Evolutionary conservation across 2,888 invertebrate species (phyloP).

Genomic region (Chrysina gloriosa): DNA sequence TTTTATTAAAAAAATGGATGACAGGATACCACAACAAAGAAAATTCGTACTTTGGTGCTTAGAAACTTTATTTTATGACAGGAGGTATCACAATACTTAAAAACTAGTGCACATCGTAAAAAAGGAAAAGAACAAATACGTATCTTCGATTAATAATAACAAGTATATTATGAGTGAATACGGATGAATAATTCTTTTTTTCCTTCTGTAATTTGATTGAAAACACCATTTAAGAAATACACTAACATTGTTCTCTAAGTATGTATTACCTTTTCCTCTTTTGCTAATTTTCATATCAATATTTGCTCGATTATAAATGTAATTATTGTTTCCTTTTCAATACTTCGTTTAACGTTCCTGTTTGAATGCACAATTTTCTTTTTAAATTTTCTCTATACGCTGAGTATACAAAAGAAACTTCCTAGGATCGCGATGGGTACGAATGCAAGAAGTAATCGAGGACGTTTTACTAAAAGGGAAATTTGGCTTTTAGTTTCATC

Average conservation of each 20-base stretch:
- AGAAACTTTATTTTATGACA: constrained; percentile 35
- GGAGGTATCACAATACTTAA: constrained; percentile 37
- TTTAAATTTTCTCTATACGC: not conserved
- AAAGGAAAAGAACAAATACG: constrained; percentile 29
- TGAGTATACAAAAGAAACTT: constrained; percentile 6
- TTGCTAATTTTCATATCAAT: not conserved
- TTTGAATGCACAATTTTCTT: not conserved
- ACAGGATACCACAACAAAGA: not conserved
- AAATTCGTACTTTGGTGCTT: constrained; percentile 21
- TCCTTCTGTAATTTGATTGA: not conserved
- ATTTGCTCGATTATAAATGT: constrained; percentile 10
- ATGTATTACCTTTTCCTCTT: constrained; percentile 2
- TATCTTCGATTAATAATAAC: not conserved
- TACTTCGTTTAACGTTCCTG: constrained; percentile 24
- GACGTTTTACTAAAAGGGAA: too few species aligned
- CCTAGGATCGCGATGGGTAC: too few species aligned
- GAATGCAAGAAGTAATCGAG: too few species aligned
- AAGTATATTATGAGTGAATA: not conserved
- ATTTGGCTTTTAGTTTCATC: too few species aligned
- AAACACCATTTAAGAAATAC: constrained; percentile 11
- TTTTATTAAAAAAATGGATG: not conserved
- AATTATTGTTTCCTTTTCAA: constrained; percentile 33
- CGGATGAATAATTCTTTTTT: not conserved
- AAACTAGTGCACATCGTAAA: constrained; percentile 34
- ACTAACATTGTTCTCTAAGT: constrained; percentile 7